Evolutionary conservation across 2,797 vertebrate genomes (phyloP).

Genomic region (Pampus argenteus): DNA sequence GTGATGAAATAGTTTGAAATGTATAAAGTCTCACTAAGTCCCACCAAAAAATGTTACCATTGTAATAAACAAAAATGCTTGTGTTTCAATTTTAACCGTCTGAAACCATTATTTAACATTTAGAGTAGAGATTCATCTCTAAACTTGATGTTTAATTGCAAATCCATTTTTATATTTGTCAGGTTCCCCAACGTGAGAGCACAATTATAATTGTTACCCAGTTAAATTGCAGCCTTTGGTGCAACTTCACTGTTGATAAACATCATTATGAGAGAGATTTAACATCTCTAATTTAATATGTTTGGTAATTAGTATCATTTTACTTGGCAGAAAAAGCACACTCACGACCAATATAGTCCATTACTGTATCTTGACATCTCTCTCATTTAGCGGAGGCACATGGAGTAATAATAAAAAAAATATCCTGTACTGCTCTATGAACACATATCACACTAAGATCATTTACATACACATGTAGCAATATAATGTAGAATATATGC

Average conservation of each 20-base stretch:
- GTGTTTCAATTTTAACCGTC: not conserved
- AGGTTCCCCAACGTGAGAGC: not conserved
- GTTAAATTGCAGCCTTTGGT: not conserved
- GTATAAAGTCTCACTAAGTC: not conserved
- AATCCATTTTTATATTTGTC: not conserved
- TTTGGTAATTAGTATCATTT: conserved; percentile 60
- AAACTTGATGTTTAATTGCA: not conserved
- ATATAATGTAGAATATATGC: not conserved
- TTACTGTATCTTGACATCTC: conserved; percentile 42
- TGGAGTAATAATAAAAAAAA: not conserved
- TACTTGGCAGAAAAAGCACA: conserved; percentile 40
- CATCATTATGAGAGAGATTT: conserved; percentile 47
- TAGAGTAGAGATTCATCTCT: not conserved
- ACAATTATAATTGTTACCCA: not conserved
- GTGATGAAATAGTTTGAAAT: no score
- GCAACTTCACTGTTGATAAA: conserved; percentile 31
- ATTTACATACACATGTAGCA: not conserved
- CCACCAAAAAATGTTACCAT: not conserved
- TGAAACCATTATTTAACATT: not conserved
- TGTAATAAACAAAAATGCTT: not conserved
- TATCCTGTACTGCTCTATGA: not conserved
- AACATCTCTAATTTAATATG: conserved; percentile 52
- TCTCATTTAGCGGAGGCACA: conserved; percentile 40
- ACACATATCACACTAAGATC: not conserved
- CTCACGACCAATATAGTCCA: conserved; percentile 26